Conservation (phyloP, 1,140 invertebrate genomes). For the Pomacea maculata region DNA sequence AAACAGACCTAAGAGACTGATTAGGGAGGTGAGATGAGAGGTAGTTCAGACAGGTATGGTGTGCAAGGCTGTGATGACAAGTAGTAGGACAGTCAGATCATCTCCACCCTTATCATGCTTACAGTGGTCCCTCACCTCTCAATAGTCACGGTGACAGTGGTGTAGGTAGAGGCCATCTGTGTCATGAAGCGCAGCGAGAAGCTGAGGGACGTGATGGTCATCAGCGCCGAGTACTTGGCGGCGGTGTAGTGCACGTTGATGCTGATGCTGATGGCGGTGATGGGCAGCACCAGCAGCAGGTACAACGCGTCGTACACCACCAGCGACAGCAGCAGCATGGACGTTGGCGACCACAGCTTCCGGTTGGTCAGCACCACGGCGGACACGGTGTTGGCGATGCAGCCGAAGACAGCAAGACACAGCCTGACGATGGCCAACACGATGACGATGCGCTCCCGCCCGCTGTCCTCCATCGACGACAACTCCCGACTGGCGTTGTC, state of each 20-base stretch:
- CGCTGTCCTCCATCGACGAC: not conserved
- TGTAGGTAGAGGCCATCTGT: slow-evolving; percentile 85
- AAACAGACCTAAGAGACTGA: too few species aligned
- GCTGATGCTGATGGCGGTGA: slow-evolving; percentile 21
- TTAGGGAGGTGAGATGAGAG: too few species aligned
- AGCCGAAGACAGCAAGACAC: slow-evolving; percentile 66
- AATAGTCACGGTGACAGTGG: slow-evolving; percentile 62
- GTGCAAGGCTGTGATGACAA: too few species aligned
- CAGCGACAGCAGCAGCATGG: slow-evolving; percentile 44
- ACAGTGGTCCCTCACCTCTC: not conserved
- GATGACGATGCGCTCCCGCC: slow-evolving; percentile 4
- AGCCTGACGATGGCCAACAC: slow-evolving; percentile 21
- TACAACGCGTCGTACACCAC: slow-evolving; percentile 49
- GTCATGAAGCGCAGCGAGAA: slow-evolving; percentile 73
- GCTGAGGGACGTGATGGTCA: slow-evolving; percentile 67
- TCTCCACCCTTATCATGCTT: too few species aligned
- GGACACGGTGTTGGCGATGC: slow-evolving; percentile 41
- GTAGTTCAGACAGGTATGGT: too few species aligned
- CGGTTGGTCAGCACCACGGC: slow-evolving; percentile 40
- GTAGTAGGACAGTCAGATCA: too few species aligned
- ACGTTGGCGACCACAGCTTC: slow-evolving; percentile 43
- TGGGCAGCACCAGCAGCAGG: slow-evolving; percentile 61
- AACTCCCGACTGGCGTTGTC: not conserved
- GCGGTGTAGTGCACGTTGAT: slow-evolving; percentile 7
- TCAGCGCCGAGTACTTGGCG: slow-evolving; percentile 14